Evolutionary conservation across 2,888 invertebrate genomes (phyloP).

Genomic region (Conus canariensis): DNA sequence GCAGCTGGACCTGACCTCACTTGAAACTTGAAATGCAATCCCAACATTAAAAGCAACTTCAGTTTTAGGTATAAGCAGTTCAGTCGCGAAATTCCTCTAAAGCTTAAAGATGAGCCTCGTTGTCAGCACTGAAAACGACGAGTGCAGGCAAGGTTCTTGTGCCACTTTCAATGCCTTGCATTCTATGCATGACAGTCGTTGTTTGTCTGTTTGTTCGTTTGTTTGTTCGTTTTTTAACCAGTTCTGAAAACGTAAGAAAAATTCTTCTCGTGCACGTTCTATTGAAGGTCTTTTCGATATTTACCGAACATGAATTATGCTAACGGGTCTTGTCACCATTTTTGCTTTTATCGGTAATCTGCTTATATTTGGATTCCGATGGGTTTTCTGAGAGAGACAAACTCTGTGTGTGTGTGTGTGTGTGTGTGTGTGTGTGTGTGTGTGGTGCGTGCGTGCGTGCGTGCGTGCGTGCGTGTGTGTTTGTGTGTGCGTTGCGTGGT

Average conservation of each 20-base stretch:
- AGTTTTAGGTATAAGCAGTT: too few species aligned
- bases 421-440: not conserved
- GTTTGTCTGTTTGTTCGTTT: not conserved
- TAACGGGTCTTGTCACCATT: too few species aligned
- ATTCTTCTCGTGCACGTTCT: not conserved
- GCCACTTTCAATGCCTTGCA: too few species aligned
- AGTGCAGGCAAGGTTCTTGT: too few species aligned
- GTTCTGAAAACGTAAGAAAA: not conserved
- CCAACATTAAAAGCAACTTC: too few species aligned
- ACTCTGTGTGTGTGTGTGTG: not conserved
- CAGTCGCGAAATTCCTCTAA: not conserved
- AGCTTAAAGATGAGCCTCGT: not conserved
- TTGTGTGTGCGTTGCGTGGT: not conserved
- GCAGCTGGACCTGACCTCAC: not conserved
- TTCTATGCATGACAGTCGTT: not conserved
- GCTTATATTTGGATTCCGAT: not conserved
- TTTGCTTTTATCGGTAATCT: too few species aligned
- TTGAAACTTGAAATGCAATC: too few species aligned
- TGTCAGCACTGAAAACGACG: not conserved
- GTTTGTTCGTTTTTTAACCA: not conserved
- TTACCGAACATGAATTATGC: not conserved
- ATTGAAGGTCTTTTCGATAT: too few species aligned
- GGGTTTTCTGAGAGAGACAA: too few species aligned
- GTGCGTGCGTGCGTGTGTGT: not conserved
- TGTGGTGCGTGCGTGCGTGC: not conserved